Percentiles rank a stretch among this genome's conserved stretches.
phyloP scores from a whole-genome alignment of 2,888 invertebrate genomes.

The Galerucella pusilla region DNA sequence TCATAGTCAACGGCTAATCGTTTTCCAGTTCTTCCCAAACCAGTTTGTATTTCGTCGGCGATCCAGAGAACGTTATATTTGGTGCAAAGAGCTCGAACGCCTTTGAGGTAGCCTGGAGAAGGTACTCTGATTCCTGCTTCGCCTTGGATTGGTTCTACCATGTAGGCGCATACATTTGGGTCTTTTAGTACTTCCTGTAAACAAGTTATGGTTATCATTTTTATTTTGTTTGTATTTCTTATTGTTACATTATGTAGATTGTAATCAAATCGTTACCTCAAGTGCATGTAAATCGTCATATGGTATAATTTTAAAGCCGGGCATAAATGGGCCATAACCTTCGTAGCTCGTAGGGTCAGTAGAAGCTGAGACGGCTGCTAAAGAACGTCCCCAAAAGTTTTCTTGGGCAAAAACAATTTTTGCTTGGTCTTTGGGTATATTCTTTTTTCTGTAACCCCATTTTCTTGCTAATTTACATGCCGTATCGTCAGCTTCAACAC shows the following conservation, averaged over 20 bases:
- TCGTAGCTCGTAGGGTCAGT: slow-evolving; percentile 78
- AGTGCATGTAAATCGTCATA: slow-evolving; percentile 78
- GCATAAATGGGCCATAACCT: slow-evolving; percentile 84
- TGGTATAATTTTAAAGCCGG: slow-evolving; percentile 79
- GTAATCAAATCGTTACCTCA: slow-evolving; percentile 66
- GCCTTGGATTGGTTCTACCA: slow-evolving; percentile 90
- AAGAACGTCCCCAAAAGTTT: slow-evolving; percentile 87
- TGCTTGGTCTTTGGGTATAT: slow-evolving; percentile 75
- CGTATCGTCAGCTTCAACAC: slow-evolving; percentile 86
- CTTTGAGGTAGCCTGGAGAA: slow-evolving; percentile 75
- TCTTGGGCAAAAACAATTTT: slow-evolving; percentile 79
- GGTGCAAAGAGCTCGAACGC: slow-evolving; percentile 77
- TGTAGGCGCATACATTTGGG: slow-evolving; percentile 80
- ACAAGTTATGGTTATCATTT: neutral
- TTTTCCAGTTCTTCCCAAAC: slow-evolving; percentile 82
- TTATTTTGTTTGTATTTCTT: too few relatives aligned
- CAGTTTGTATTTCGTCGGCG: slow-evolving; percentile 88
- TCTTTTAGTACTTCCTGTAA: slow-evolving; percentile 70
- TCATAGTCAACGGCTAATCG: slow-evolving; percentile 80
- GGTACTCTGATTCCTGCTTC: slow-evolving; percentile 87
- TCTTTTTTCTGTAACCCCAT: slow-evolving; percentile 84
- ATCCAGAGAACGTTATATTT: slow-evolving; percentile 85
- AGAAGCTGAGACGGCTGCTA: slow-evolving; percentile 83
- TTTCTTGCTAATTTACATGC: slow-evolving; percentile 82
- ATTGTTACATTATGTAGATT: too few relatives aligned